Conservation (phyloP, 2,888 invertebrate species). For the Leptopilina drosophilae region DNA sequence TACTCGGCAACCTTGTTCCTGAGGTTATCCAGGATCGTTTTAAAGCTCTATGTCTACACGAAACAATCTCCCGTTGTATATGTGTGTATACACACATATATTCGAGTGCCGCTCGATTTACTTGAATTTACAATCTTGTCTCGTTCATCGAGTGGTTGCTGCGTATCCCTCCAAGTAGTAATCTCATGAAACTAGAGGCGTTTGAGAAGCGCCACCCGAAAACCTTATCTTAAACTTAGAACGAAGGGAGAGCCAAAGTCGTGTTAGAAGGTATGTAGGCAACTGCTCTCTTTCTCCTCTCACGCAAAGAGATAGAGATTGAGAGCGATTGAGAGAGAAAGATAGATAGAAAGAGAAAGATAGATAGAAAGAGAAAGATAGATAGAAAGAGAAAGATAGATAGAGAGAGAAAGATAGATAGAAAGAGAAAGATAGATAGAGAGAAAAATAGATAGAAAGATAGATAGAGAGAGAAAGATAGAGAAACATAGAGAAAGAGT, state of each 20-base stretch:
- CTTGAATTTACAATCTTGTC: slow-evolving; percentile 40
- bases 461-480: too few species aligned
- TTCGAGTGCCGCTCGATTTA: slow-evolving; percentile 34
- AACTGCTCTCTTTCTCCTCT: too few species aligned
- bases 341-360: too few species aligned
- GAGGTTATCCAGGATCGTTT: slow-evolving; percentile 38
- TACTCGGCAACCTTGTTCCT: slow-evolving; percentile 21
- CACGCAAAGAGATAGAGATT: too few species aligned
- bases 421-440: too few species aligned
- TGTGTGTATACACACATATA: neutral
- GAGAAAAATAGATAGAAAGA: too few species aligned
- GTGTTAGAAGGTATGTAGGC: slow-evolving; percentile 8
- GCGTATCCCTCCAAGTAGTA: slow-evolving; percentile 1
- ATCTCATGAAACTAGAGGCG: slow-evolving; percentile 39
- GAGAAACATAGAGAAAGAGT: too few species aligned
- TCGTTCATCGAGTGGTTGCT: slow-evolving; percentile 34
- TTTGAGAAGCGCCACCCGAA: slow-evolving; percentile 28
- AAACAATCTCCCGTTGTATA: slow-evolving; percentile 14
- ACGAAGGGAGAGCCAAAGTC: slow-evolving; percentile 16
- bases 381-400: too few species aligned
- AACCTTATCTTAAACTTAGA: slow-evolving; percentile 38
- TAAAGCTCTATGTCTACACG: slow-evolving; percentile 37
- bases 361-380: too few species aligned
- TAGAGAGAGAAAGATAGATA: too few species aligned
- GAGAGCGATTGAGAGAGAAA: too few species aligned